Conservation (phyloP, 1,140 invertebrate species). For the Penaeus vannamei region DNA sequence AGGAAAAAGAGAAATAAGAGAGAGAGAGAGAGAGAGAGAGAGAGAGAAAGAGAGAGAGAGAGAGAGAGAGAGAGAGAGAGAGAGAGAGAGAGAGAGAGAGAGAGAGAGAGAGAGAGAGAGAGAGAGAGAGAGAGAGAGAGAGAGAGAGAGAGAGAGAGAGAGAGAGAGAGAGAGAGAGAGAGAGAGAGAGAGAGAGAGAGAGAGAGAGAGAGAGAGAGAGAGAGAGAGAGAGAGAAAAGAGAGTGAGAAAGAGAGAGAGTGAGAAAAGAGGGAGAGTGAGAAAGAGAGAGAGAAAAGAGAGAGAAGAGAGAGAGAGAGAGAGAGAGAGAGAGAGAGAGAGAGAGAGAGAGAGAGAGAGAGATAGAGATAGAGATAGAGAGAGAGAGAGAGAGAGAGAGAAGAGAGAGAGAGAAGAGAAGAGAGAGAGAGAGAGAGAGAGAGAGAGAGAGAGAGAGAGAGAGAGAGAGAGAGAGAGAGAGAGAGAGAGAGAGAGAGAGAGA, state of each 20-base stretch:
- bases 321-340: not conserved
- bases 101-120: not conserved
- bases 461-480: too few relatives aligned
- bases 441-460: too few relatives aligned
- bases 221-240: not conserved
- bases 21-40: not conserved
- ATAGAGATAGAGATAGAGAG: constrained; percentile 64
- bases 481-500: too few relatives aligned
- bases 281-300: not conserved
- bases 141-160: not conserved
- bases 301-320: not conserved
- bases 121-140: not conserved
- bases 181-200: too few relatives aligned
- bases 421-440: too few relatives aligned
- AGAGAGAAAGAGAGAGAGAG: not conserved
- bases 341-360: not conserved
- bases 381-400: too few relatives aligned
- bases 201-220: too few relatives aligned
- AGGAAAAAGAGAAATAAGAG: not conserved
- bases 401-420: too few relatives aligned
- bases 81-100: too few relatives aligned
- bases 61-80: constrained; percentile 65
- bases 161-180: constrained; percentile 65
- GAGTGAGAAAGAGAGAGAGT: not conserved
- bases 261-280: not conserved